Conservation (phyloP, 2,113 vertebrate species). For the Callocephalon fimbriatum region DNA sequence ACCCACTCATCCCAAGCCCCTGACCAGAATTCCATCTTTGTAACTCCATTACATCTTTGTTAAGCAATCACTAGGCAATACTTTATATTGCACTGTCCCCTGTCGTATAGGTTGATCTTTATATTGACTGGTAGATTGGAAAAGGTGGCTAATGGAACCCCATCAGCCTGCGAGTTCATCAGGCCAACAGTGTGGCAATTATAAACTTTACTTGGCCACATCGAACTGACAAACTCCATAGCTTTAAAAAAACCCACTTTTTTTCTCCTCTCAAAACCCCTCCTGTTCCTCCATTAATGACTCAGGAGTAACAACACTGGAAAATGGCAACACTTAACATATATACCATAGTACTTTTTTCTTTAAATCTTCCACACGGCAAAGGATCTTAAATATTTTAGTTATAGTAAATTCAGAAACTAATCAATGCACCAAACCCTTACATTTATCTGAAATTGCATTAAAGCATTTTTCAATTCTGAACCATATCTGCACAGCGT, state of each 20-base stretch:
- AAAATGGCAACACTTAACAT: not conserved
- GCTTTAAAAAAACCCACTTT: not conserved
- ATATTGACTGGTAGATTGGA: not conserved
- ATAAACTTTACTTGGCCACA: not conserved
- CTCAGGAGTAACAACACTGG: not conserved
- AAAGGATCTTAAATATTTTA: not conserved
- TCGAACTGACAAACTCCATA: not conserved
- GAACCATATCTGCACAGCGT: not conserved
- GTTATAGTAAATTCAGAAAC: not conserved
- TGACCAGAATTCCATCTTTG: not conserved
- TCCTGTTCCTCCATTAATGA: not conserved
- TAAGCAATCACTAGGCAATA: not conserved
- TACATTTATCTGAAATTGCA: not conserved
- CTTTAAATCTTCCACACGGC: not conserved
- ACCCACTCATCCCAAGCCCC: not conserved
- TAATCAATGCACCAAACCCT: not conserved
- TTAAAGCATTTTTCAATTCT: slow-evolving; percentile 2
- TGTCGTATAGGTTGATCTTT: not conserved
- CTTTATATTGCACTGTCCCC: not conserved
- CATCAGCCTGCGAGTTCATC: not conserved
- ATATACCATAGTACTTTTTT: not conserved
- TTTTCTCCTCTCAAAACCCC: not conserved
- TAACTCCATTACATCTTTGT: not conserved
- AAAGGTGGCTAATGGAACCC: not conserved
- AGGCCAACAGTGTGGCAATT: not conserved